Evolutionary conservation across 2,888 invertebrate genomes (phyloP), one percentile per base, ranked within the genome.

Genomic region (Argynnis bischoffii): DNA sequence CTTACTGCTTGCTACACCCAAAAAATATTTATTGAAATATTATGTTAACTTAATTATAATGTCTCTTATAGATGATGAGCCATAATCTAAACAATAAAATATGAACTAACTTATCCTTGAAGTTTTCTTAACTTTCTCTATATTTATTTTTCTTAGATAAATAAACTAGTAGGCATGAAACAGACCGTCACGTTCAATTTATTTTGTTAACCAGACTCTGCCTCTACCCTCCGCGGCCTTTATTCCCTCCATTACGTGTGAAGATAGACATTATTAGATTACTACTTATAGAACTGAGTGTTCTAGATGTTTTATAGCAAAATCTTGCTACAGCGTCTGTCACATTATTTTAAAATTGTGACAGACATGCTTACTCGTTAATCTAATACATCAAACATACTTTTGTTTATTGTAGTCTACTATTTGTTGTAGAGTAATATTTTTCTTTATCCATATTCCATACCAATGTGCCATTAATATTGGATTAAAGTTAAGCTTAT

Each of bases 111-210:
- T 26, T 1, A 57, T 57, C 2, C 26, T 66, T 61, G 46, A 57
- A 64, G 63, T 69, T 63, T 13, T 46, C 46, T 26, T 63, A 55
- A 50, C 55, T 63, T 56, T 67, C 46, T 56, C 67, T 66, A 50
- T 69, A 61, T 55, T 57, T 65, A 63, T 65, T 71, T 68, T 65
- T 68, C 60, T 60, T 56, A 66, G 57, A 63, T 67, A 69, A 71
- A 65, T 57, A 66, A 59, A 68, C 69, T 69, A 67, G 69, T 64
- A 69, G 68, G 64, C 66, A 69, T 69, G 70, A 73, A 69, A 67
- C 64, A 70, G 72, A 63, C 70, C 66, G 72, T 71, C 74, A 74
- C 74, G 74, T 74, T 60, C 70, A 72, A 68, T 72, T 69, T 74
- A 74, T 71, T 74, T 71, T 70, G 72, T 71, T 72, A 72, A 65